Percentiles rank a stretch among this genome's conserved stretches.
Conservation (phyloP, 2,888 invertebrate genomes). For the Volucella inanis region DNA sequence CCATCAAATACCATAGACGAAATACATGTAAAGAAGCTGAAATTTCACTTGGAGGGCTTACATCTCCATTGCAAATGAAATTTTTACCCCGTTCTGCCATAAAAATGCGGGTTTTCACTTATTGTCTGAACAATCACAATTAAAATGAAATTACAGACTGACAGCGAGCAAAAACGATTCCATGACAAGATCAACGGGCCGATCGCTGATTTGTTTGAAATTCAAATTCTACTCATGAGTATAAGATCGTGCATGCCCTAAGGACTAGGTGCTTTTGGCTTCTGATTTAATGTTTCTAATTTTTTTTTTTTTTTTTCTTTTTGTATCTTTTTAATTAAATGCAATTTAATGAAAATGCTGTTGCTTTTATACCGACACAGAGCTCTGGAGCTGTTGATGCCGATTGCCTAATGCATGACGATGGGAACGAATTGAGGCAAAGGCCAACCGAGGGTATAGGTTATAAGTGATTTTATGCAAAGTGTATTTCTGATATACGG, state of each 20-base stretch:
- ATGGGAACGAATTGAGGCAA: slow-evolving; percentile 49
- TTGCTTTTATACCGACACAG: slow-evolving; percentile 20
- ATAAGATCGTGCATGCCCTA: slow-evolving; percentile 42
- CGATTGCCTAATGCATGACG: slow-evolving; percentile 38
- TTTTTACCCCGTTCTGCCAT: no score
- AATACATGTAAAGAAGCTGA: background rate
- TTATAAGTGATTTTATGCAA: slow-evolving; percentile 41
- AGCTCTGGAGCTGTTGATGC: background rate
- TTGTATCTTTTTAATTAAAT: slow-evolving; percentile 35
- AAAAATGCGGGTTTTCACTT: no score
- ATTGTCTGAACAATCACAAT: background rate
- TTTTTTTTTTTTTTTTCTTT: slow-evolving; percentile 12
- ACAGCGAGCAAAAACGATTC: background rate
- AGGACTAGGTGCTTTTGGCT: slow-evolving; percentile 35
- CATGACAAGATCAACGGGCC: slow-evolving; percentile 1
- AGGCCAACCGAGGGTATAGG: slow-evolving; percentile 41
- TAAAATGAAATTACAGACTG: background rate
- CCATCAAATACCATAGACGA: slow-evolving; percentile 12
- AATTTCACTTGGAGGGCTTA: background rate
- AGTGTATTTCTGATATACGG: slow-evolving; percentile 13
- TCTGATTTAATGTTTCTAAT: slow-evolving; percentile 2
- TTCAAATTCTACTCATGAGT: slow-evolving; percentile 8
- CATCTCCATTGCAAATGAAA: background rate
- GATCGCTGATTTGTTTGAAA: background rate
- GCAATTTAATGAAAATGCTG: slow-evolving; percentile 25